Base-by-base conservation (phyloP, 2,888 invertebrate species). In the Athalia rosae region DNA sequence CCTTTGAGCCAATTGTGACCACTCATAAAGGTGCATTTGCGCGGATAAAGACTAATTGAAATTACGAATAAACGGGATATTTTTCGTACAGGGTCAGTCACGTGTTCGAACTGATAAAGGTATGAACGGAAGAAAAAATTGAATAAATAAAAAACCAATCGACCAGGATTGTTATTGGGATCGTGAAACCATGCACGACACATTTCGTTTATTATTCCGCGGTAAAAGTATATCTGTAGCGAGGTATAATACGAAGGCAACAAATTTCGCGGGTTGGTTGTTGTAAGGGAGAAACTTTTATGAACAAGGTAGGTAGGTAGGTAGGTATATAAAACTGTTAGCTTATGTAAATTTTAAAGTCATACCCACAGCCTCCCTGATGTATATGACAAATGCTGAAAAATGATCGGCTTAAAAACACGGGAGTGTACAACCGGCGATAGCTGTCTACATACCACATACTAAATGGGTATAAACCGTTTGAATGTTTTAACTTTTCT, bases 331-430 rank as follows among this genome's bases (percentile, higher is more conserved):
- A 28, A 28, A 28, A 86, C 85, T 84, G 86, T 84, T 81, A 78
- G 80, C 83, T 85, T 88, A 89, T 88, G 88, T 88, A 89, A 89
- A 89, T 89, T 88, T 88, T 84, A 85, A 81, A 79, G 84, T 81
- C 84, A 81, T 80, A 80, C 80, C 28, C 28, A 28, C 28, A 28
- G 28, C 28, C 80, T 85, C 85, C 85, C 82, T 83, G 86, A 87
- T 83, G 86, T 86, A 86, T 84, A 87, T 84, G 84, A 83, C 83
- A 89, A 89, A 89, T 89, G 87, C 89, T 89, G 89, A 89, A 89
- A 89, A 89, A 89, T 87, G 88, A 86, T 82, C 84, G 83, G 89
- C 89, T 89, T 89, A 88, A 88, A 71, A 89, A 89, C 88, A 88
- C 87, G 87, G 86, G 89, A 88, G 87, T 89, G 89, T 87, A 85